These are phyloP conservation scores for Seira ritae DNA, from an alignment of 2,888 invertebrate genomes.

Conservation along the genomic window DNA sequence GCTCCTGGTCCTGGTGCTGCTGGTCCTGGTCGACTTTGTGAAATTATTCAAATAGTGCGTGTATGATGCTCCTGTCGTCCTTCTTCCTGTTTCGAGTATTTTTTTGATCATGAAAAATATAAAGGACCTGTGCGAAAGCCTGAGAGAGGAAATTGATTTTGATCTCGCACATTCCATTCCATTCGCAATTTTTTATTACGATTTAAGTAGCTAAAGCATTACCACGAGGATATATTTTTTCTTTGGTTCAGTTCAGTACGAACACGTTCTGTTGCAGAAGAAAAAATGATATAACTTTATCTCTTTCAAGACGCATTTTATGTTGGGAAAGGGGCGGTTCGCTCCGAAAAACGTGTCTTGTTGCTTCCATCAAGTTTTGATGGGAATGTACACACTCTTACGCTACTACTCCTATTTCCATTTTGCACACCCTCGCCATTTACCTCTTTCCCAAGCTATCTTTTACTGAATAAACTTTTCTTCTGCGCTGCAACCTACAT, in stretches of 20 bases:
- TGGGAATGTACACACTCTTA: neutral
- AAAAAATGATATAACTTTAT: no score
- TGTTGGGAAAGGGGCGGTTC: neutral
- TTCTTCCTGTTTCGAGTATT: neutral
- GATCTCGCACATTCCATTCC: neutral
- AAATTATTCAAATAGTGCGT: constrained; percentile 9
- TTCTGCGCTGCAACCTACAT: no score
- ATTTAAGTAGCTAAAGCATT: constrained; percentile 5
- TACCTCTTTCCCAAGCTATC: no score
- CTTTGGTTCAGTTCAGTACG: no score
- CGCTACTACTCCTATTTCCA: neutral
- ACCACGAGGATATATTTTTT: no score
- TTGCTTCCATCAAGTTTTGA: neutral
- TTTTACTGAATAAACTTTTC: no score
- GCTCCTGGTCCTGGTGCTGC: no score
- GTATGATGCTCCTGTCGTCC: no score
- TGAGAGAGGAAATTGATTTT: constrained; percentile 9
- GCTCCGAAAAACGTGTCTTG: neutral
- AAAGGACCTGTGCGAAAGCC: no score
- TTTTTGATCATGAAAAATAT: neutral
- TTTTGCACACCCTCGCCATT: neutral
- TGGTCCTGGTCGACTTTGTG: no score
- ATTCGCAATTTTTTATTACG: constrained; percentile 4
- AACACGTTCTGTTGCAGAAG: no score
- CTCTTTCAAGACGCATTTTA: no score